Base-by-base conservation (phyloP, 2,113 vertebrate genomes). In the Gymnogyps californianus region DNA sequence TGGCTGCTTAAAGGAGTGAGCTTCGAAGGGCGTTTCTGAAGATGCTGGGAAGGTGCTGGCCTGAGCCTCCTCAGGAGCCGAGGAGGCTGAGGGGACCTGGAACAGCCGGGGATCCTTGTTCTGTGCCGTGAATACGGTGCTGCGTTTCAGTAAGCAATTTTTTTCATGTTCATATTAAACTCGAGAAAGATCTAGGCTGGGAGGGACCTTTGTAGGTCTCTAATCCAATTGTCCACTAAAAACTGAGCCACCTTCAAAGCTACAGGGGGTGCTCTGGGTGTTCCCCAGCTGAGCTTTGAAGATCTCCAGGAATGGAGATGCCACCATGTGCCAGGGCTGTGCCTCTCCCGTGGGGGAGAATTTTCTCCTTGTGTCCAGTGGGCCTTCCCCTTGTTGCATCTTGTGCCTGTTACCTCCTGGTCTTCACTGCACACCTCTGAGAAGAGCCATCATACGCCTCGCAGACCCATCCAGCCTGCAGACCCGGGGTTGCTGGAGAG, bases 391-490 rank as follows among this genome's bases (percentile, higher is more conserved):
- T 42, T 18, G 36, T 21, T 28, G 38, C 19, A 7, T 21, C 34
- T 38, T 57, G 31, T 72, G 40, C 32, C 47, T 36, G 14, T 57
- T 32, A 10, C 18, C 40, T 52, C 65, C 19, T 24, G 46, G 14
- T 29, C 16, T 38, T 36, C 7, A 1, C 44, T 55, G 40, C 3
- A 11, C 15, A 11, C 36, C 66, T 46, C 26, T 34, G 75, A 25
- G 64, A 29, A 59, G 71, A 70, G 32, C 46, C 14, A 1, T 16
- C 0, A 0, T 6, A 2, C 17, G 12, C 58, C 65, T 71, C 5
- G 1, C 36, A 36, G 52, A 13, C 42, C 76, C 57, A 16, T 4
- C 49, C 16, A 5, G 34, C 31, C 83, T 47, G 40, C 59, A 34
- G 42, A 7, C 13, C 49, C 26, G 51, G n/a, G 1, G 6, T 7